phyloP scores from a whole-genome alignment of 2,113 vertebrate species.

The Columbina picui region DNA sequence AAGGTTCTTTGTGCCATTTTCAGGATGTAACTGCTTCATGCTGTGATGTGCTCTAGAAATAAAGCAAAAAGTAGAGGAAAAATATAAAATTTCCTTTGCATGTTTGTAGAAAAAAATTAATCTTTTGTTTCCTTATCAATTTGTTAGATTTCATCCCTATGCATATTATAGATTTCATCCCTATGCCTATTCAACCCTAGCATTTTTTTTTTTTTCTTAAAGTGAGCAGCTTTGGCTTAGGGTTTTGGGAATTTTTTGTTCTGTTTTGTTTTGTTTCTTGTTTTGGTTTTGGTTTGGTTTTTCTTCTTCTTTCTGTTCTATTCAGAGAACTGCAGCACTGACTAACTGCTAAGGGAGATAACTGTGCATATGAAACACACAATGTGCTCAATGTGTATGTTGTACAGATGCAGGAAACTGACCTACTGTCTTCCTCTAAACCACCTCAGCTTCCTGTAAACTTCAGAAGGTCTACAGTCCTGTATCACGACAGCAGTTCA shows the following conservation, averaged over 20 bases:
- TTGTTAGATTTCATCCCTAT: neutral
- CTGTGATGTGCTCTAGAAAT: conserved; percentile 33
- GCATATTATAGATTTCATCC: neutral
- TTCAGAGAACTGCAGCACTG: neutral
- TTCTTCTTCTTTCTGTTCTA: neutral
- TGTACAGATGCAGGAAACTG: neutral
- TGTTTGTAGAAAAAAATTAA: neutral
- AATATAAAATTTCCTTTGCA: neutral
- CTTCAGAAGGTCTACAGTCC: neutral
- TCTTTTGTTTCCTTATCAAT: neutral
- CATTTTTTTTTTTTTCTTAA: neutral
- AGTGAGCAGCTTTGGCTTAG: neutral
- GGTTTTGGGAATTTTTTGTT: fast-evolving
- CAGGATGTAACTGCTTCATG: conserved; percentile 3
- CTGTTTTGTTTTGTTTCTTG: neutral
- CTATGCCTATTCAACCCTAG: neutral
- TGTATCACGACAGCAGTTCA: fast-evolving
- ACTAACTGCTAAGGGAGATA: neutral
- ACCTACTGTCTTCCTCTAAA: neutral
- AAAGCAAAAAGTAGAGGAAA: neutral
- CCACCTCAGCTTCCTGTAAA: neutral
- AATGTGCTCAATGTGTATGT: neutral
- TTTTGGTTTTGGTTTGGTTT: neutral
- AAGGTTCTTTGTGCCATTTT: conserved; percentile 46
- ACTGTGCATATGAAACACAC: neutral